These are phyloP conservation scores for Alaudala cheleensis DNA, from an alignment of 2,113 vertebrate species.

Conservation along the genomic window DNA sequence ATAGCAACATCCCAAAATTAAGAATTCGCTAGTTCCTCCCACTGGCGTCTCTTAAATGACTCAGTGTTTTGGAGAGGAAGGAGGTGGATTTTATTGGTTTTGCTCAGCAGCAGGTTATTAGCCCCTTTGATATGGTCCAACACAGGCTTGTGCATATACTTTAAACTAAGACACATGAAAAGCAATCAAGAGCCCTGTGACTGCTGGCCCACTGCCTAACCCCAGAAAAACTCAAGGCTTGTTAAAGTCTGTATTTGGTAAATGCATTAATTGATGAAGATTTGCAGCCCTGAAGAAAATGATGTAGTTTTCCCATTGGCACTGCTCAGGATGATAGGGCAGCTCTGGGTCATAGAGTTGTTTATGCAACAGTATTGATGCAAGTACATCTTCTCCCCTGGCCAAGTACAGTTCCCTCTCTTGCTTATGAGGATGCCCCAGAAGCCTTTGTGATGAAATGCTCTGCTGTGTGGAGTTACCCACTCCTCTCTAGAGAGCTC, in stretches of 20 bases:
- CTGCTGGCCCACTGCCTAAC: not conserved
- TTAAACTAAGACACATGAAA: not conserved
- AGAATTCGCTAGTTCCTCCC: not conserved
- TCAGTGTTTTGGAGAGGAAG: not conserved
- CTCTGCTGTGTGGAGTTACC: not conserved
- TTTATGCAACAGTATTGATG: not conserved
- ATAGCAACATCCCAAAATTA: constrained; percentile 1
- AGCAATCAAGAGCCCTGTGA: not conserved
- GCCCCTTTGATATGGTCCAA: not conserved
- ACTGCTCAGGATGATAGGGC: not conserved
- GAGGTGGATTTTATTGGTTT: not conserved
- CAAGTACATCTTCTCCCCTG: not conserved
- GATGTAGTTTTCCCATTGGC: not conserved
- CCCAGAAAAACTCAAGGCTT: not conserved
- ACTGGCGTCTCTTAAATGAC: not conserved
- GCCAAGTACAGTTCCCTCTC: accelerated
- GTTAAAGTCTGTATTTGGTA: not conserved
- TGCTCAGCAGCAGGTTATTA: not conserved
- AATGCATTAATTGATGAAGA: not conserved
- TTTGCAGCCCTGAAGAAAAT: not conserved
- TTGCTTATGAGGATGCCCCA: not conserved
- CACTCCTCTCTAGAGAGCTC: not conserved
- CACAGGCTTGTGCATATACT: not conserved
- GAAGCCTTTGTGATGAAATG: not conserved
- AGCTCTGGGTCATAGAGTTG: not conserved